Conservation (phyloP, 92 coral and sea anemone species). For the Siderastrea siderea region DNA sequence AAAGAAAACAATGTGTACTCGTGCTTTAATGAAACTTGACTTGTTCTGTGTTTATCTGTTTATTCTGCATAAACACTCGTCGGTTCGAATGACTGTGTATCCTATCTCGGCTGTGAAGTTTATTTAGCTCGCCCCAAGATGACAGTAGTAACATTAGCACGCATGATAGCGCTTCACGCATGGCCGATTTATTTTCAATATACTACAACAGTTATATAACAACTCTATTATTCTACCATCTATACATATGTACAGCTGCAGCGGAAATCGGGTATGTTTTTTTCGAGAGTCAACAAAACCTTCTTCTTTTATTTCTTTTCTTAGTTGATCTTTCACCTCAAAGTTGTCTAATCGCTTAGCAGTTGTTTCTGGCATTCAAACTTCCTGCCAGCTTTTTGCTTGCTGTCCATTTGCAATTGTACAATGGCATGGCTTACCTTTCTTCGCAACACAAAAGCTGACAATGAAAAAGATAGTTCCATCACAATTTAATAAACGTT, state of each 20-base stretch:
- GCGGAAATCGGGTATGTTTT: neutral
- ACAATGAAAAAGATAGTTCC: neutral
- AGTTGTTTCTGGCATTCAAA: neutral
- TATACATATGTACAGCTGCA: neutral
- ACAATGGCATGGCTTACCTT: neutral
- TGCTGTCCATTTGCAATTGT: neutral
- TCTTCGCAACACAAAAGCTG: neutral
- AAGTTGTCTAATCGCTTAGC: neutral
- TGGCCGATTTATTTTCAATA: constrained; percentile 9
- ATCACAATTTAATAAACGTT: neutral
- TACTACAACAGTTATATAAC: neutral
- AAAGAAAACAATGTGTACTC: neutral
- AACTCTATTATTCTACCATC: neutral
- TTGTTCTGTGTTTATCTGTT: neutral
- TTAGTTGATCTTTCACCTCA: too few species aligned
- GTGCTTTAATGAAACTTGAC: neutral
- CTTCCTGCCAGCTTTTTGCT: neutral
- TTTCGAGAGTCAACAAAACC: neutral
- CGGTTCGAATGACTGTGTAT: neutral
- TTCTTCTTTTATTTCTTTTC: too few species aligned
- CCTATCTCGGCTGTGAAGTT: neutral
- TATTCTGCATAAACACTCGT: neutral
- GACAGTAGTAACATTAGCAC: neutral
- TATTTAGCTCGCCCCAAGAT: neutral
- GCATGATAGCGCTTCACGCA: constrained; percentile 6